These are phyloP conservation scores for Benthosema pterotum DNA, from an alignment of 2,797 vertebrate genomes.

Conservation along the genomic window DNA sequence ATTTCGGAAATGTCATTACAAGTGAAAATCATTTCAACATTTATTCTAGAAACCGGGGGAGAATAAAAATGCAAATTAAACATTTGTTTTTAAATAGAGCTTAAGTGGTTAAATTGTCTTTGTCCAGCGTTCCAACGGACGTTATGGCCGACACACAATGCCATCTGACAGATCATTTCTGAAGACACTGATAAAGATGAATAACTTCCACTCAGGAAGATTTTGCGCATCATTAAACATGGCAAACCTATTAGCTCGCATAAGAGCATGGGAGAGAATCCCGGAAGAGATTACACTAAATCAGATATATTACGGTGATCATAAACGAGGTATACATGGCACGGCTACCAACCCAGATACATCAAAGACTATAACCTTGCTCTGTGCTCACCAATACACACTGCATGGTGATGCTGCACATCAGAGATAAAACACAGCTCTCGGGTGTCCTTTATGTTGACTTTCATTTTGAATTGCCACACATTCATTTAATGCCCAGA, in stretches of 20 bases:
- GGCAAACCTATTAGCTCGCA: slow-evolving; percentile 88
- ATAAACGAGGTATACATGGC: slow-evolving; percentile 81
- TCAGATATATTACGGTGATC: slow-evolving; percentile 85
- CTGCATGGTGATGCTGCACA: slow-evolving; percentile 61
- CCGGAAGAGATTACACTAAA: slow-evolving; percentile 88
- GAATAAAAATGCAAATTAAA: too few species aligned
- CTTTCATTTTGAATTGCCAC: slow-evolving; percentile 38
- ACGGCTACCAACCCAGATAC: slow-evolving; percentile 82
- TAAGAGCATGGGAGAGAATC: slow-evolving; percentile 83
- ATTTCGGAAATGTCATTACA: too few species aligned
- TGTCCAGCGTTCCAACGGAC: slow-evolving; percentile 9
- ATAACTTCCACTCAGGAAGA: slow-evolving; percentile 90
- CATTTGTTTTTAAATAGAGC: neutral
- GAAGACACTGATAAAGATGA: slow-evolving; percentile 88
- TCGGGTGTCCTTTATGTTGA: slow-evolving; percentile 49
- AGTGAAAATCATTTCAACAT: too few species aligned
- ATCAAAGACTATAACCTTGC: slow-evolving; percentile 83
- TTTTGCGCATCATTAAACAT: slow-evolving; percentile 95
- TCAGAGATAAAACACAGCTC: slow-evolving; percentile 77
- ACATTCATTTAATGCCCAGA: slow-evolving; percentile 32
- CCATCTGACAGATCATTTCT: slow-evolving; percentile 82
- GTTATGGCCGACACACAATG: slow-evolving; percentile 45
- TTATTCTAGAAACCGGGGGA: too few species aligned
- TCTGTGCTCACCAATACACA: slow-evolving; percentile 84
- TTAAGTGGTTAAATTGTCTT: slow-evolving; percentile 20